A percentile compares a stretch with the other conserved stretches of the same genome.
phyloP scores from a whole-genome alignment of 2,113 vertebrate genomes.

The Macrotis lagotis region DNA sequence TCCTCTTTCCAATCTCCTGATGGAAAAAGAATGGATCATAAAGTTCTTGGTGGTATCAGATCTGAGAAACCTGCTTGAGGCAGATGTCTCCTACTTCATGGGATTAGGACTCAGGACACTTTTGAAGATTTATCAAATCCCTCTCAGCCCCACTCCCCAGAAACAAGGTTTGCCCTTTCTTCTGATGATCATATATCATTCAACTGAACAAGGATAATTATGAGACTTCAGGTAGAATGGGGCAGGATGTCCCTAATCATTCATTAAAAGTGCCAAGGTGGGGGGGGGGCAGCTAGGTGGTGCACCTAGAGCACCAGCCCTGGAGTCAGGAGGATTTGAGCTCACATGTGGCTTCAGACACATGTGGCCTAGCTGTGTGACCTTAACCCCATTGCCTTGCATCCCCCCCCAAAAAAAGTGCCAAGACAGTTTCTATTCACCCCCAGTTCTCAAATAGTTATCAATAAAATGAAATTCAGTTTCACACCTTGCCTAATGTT shows the following conservation, averaged over 20 bases:
- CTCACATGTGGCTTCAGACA: too few species aligned
- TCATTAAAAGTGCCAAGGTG: background rate
- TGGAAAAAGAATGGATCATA: background rate
- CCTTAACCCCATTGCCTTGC: too few species aligned
- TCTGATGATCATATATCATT: background rate
- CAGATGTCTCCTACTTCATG: background rate
- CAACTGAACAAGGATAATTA: background rate
- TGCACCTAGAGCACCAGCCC: too few species aligned
- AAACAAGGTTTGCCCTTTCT: background rate
- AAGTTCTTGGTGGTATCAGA: background rate
- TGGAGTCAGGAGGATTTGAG: too few species aligned
- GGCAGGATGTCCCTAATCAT: background rate
- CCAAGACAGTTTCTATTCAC: background rate
- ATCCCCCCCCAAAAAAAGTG: too few species aligned
- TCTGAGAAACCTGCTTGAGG: background rate
- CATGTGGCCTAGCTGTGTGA: too few species aligned
- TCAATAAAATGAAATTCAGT: background rate
- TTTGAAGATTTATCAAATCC: background rate
- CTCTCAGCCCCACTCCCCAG: background rate
- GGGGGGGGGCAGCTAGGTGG: too few species aligned
- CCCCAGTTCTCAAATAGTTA: background rate
- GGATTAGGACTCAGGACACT: background rate
- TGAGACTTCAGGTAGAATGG: too few species aligned
- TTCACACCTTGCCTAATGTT: background rate
- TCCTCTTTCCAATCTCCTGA: background rate